phyloP scores from a whole-genome alignment of 2,888 invertebrate genomes.

The Athalia rosae region DNA sequence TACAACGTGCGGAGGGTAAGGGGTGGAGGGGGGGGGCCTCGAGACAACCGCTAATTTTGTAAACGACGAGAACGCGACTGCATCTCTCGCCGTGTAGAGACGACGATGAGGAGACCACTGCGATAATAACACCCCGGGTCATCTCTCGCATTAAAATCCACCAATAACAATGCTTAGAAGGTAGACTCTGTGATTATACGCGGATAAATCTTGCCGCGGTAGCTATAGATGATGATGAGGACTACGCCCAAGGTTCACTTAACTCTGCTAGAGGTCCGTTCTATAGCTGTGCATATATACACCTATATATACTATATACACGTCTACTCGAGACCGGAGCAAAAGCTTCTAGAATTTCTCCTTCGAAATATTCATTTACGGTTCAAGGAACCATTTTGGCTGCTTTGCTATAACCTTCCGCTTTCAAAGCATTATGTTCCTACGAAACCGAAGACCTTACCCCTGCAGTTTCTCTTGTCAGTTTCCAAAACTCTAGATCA shows the following conservation, averaged over 20 bases:
- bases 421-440: too few species aligned
- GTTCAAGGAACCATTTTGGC: too few species aligned
- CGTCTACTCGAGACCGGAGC: too few species aligned
- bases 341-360: too few species aligned
- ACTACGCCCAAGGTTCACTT: too few species aligned
- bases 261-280: neutral
- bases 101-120: constrained; percentile 68
- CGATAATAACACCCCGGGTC: constrained; percentile 65
- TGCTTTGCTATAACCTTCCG: too few species aligned
- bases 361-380: too few species aligned
- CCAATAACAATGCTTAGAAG: constrained; percentile 66
- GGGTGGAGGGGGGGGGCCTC: constrained; percentile 8
- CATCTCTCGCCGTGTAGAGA: too few species aligned
- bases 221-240: constrained; percentile 51
- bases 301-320: neutral
- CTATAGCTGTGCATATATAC: neutral
- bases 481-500: neutral
- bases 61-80: constrained; percentile 41
- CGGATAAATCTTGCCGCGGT: constrained; percentile 67
- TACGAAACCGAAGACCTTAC: too few species aligned
- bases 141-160: constrained; percentile 64
- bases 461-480: neutral
- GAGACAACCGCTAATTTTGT: constrained; percentile 65
- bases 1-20: too few species aligned
- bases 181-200: constrained; percentile 63